Evolutionary conservation across 2,888 invertebrate species (phyloP).

Genomic region (Amphiduros pacificus): DNA sequence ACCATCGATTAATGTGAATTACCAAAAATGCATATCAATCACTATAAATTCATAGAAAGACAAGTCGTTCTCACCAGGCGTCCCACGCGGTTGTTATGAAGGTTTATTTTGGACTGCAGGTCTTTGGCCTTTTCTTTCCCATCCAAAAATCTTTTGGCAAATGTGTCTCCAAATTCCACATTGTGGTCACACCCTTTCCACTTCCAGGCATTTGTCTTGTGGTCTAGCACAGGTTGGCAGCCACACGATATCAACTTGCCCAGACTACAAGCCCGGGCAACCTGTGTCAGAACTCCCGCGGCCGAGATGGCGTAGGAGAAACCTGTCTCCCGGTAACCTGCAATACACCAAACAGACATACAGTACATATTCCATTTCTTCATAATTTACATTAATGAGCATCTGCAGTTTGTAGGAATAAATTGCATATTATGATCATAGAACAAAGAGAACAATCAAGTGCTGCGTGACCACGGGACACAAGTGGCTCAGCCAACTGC

Average conservation of each 20-base stretch:
- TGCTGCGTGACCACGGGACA: no score
- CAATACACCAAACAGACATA: no score
- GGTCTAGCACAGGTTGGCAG: slow-evolving; percentile 61
- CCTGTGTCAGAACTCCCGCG: slow-evolving; percentile 91
- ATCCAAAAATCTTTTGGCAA: slow-evolving; percentile 84
- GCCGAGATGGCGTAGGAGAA: slow-evolving; percentile 96
- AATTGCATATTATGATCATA: no score
- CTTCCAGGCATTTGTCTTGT: slow-evolving; percentile 83
- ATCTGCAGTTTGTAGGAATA: no score
- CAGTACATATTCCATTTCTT: no score
- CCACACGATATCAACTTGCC: slow-evolving; percentile 83
- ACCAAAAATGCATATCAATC: no score
- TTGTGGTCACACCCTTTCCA: slow-evolving; percentile 73
- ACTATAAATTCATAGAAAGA: background rate
- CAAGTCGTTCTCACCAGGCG: slow-evolving; percentile 46
- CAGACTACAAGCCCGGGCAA: slow-evolving; percentile 90
- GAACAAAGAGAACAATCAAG: no score
- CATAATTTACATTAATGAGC: no score
- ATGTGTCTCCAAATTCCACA: slow-evolving; percentile 75
- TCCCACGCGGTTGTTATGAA: slow-evolving; percentile 58
- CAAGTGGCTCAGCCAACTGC: no score
- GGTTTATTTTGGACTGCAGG: slow-evolving; percentile 50
- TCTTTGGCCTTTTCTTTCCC: slow-evolving; percentile 74
- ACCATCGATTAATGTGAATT: no score
- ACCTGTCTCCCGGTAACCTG: slow-evolving; percentile 94